These are phyloP conservation scores for Sanderia malayensis DNA, from an alignment of 30 jellyfish, hydroid and myxozoan genomes.

Conservation along the genomic window DNA sequence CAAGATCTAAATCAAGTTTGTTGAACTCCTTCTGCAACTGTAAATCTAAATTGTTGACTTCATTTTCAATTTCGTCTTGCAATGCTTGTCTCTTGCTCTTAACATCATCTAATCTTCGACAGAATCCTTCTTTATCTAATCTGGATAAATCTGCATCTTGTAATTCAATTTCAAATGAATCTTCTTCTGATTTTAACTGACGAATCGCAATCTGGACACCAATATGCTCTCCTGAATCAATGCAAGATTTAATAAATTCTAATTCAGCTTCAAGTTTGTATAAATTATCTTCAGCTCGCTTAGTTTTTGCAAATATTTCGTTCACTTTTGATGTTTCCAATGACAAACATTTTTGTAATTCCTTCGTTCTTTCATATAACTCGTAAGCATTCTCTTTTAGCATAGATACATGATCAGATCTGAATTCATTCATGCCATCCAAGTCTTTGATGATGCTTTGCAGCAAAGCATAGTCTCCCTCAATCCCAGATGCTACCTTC, in stretches of 20 bases:
- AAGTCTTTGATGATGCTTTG: background rate
- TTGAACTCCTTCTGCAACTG: background rate
- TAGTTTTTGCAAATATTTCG: background rate
- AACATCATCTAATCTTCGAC: background rate
- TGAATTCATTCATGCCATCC: background rate
- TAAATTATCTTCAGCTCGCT: background rate
- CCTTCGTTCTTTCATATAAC: background rate
- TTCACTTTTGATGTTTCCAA: background rate
- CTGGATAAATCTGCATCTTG: background rate
- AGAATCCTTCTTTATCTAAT: background rate
- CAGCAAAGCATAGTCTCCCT: background rate
- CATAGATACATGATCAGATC: background rate
- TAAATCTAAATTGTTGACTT: background rate
- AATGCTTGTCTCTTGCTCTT: background rate
- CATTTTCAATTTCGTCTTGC: background rate
- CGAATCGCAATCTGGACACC: background rate
- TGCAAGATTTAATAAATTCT: background rate
- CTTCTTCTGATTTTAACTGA: background rate
- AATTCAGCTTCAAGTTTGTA: background rate
- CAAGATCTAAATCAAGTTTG: background rate
- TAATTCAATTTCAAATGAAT: background rate
- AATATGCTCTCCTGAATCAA: background rate
- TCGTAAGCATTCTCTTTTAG: background rate
- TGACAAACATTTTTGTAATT: background rate
- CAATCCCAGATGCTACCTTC: conserved; percentile 1